Percentiles rank a stretch among this genome's conserved stretches.
Conservation (phyloP, 2,888 invertebrate genomes). For the Omphaloscelis lunosa region DNA sequence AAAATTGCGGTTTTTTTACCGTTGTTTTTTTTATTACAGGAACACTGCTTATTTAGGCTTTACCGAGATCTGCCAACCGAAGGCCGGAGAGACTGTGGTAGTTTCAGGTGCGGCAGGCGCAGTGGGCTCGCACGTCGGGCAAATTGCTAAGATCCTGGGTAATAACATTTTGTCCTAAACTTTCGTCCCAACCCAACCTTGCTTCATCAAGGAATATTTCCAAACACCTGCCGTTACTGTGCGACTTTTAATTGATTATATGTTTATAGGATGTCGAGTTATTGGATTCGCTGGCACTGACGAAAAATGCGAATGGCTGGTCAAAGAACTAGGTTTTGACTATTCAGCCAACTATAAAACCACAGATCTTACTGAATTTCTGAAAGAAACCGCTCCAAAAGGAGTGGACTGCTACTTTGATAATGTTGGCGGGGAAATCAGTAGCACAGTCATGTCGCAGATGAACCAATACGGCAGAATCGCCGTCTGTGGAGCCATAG, state of each 20-base stretch:
- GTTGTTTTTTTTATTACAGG: constrained; percentile 77
- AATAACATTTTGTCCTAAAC: constrained; percentile 6
- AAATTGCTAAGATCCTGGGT: constrained; percentile 93
- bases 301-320: constrained; percentile 93
- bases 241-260: neutral
- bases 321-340: constrained; percentile 92
- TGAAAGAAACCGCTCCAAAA: constrained; percentile 92
- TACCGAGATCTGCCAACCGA: constrained; percentile 92
- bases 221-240: neutral
- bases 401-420: constrained; percentile 95
- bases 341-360: constrained; percentile 94
- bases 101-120: constrained; percentile 94
- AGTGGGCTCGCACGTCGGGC: constrained; percentile 94
- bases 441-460: constrained; percentile 90
- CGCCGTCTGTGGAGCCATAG: constrained; percentile 92
- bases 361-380: constrained; percentile 86
- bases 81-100: constrained; percentile 93
- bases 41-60: constrained; percentile 94
- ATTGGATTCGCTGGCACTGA: constrained; percentile 94
- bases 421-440: constrained; percentile 93
- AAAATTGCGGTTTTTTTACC: neutral
- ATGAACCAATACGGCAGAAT: constrained; percentile 92
- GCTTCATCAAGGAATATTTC: neutral
- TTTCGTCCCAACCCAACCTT: neutral
- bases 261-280: constrained; percentile 90